Conservation (phyloP, 2,888 invertebrate genomes). For the Ophion ellenae region DNA sequence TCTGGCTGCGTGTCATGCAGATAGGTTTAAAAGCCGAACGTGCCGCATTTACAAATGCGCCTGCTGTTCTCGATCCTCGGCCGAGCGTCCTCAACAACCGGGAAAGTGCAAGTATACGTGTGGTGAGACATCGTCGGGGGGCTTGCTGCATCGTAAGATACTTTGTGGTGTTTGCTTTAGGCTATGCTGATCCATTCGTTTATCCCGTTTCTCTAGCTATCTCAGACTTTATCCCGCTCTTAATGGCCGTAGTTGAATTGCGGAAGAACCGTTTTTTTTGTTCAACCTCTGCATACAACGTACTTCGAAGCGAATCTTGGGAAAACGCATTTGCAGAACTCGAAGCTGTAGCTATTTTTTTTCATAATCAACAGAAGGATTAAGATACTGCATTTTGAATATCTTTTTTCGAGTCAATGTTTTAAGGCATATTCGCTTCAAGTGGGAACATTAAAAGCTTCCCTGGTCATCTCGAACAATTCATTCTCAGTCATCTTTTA, state of each 20-base stretch:
- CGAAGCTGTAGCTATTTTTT: too few relatives aligned
- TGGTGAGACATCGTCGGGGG: slow-evolving; percentile 31
- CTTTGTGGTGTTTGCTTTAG: slow-evolving; percentile 37
- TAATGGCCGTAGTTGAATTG: neutral
- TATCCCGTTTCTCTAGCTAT: neutral
- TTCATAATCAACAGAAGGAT: too few relatives aligned
- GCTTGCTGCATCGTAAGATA: slow-evolving; percentile 14
- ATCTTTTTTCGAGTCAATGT: too few relatives aligned
- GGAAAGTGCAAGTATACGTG: slow-evolving; percentile 21
- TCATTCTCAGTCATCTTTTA: too few relatives aligned
- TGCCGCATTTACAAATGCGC: slow-evolving; percentile 82
- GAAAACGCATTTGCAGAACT: too few relatives aligned
- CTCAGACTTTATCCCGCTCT: neutral
- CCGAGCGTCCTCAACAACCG: slow-evolving; percentile 26
- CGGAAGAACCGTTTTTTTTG: neutral
- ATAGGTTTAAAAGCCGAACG: slow-evolving; percentile 83
- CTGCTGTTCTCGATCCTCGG: slow-evolving; percentile 41
- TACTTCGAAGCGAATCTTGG: too few relatives aligned
- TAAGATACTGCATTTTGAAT: too few relatives aligned
- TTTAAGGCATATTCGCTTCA: too few relatives aligned
- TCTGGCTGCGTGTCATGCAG: slow-evolving; percentile 81
- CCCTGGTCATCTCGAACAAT: too few relatives aligned
- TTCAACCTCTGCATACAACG: too few relatives aligned
- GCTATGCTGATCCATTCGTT: slow-evolving; percentile 20
- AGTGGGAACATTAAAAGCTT: too few relatives aligned